Percentiles rank a stretch among this genome's conserved stretches.
Evolutionary conservation across 2,113 vertebrate genomes (phyloP).

Genomic region (Heterocephalus glaber): DNA sequence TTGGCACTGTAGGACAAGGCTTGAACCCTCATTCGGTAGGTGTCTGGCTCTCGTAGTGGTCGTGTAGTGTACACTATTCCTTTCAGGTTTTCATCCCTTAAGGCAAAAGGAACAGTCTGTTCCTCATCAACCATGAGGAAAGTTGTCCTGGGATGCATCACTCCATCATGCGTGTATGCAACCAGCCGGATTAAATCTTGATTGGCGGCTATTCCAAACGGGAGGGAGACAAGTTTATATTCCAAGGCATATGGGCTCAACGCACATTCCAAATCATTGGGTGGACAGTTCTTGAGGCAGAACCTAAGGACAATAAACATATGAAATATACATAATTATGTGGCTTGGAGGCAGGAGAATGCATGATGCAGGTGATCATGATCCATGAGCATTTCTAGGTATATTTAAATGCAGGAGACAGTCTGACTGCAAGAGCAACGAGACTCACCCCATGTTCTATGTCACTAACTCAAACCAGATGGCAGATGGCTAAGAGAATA

Average conservation of each 20-base stretch:
- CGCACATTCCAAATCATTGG: slow-evolving; percentile 95
- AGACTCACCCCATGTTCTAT: not conserved
- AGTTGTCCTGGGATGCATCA: slow-evolving; percentile 95
- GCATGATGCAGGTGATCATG: not conserved
- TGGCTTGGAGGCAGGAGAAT: not conserved
- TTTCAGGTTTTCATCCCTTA: slow-evolving; percentile 95
- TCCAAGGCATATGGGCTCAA: slow-evolving; percentile 95
- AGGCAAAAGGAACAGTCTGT: slow-evolving; percentile 90
- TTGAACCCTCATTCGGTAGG: slow-evolving; percentile 95
- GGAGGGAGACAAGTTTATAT: slow-evolving; percentile 97
- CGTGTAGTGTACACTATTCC: slow-evolving; percentile 94
- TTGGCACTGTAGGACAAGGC: slow-evolving; percentile 91
- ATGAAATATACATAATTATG: not conserved
- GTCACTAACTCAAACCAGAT: slow-evolving; percentile 46
- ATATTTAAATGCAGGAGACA: not conserved
- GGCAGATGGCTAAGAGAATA: not conserved
- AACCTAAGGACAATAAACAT: slow-evolving; percentile 86
- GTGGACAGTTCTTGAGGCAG: slow-evolving; percentile 94
- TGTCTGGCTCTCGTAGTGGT: slow-evolving; percentile 89
- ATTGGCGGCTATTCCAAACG: slow-evolving; percentile 95
- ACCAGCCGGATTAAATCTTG: slow-evolving; percentile 98
- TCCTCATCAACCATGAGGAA: slow-evolving; percentile 92
- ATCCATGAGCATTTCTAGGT: not conserved
- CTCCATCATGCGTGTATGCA: slow-evolving; percentile 95
- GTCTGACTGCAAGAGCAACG: not conserved